Conservation (phyloP, 2,888 invertebrate species). For the Rotaria sp. region DNA sequence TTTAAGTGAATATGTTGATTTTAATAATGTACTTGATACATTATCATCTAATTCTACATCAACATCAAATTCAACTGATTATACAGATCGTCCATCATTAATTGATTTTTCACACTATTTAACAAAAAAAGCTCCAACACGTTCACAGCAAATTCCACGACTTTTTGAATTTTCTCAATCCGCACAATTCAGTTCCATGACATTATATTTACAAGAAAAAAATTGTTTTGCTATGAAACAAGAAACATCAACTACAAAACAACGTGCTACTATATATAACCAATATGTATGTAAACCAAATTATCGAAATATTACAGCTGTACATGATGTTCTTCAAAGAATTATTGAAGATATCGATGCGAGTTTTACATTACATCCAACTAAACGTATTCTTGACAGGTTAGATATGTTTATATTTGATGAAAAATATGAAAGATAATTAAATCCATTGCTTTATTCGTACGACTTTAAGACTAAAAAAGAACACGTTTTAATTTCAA, state of each 20-base stretch:
- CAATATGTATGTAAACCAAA: conserved; percentile 39
- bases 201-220: neutral
- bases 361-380: neutral
- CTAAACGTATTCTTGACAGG: conserved; percentile 2
- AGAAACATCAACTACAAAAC: neutral
- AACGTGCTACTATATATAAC: conserved; percentile 26
- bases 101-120: conserved; percentile 18
- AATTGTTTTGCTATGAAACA: neutral
- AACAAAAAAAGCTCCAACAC: neutral
- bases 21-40: neutral
- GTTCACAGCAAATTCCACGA: neutral
- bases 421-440: no score
- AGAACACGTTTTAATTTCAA: no score
- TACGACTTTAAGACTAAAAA: no score
- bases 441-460: no score
- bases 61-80: neutral
- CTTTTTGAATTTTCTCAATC: neutral
- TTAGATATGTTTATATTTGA: no score
- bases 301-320: conserved; percentile 35
- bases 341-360: conserved; percentile 21
- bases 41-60: neutral
- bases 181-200: neutral
- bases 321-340: neutral
- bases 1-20: conserved; percentile 11
- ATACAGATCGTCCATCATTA: neutral